Base-by-base conservation (phyloP, 1,140 invertebrate species). In the Leptinotarsa texana region DNA sequence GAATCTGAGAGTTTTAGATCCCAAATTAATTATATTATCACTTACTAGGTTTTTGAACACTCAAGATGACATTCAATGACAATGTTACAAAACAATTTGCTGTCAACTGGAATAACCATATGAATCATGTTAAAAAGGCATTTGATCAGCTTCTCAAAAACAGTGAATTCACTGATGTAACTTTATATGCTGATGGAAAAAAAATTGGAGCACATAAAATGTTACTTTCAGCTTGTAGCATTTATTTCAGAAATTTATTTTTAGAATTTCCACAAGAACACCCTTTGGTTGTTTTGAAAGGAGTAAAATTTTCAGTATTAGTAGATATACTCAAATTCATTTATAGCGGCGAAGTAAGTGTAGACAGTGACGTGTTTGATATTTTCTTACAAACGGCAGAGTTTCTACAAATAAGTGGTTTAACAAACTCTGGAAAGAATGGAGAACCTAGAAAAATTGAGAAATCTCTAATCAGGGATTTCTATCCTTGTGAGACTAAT, bases 141-240 rank as follows among this genome's bases (percentile, higher is more conserved):
- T 93, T 95, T 82, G 93, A 94, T 83, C 89, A 91, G 67, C 87
- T 95, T 75, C 87, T 93, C 63, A 90, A 89, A 74, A 91, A 93
- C 81, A 92, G 94, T 84, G 92, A 94, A 84, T 90, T 96, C 73
- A 93, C 94, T 65, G 94, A 96, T 88, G 94, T 95, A 5, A 95
- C 94, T 48, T 86, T 95, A 72, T 94, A 93, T 83, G 95, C 93
- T 82, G 94, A 95, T 82, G 94, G 94, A 73, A 90, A 91, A 72
- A 91, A 91, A 85, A 92, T 96, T 63, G 92, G 92, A 80, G 94
- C 94, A 33, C 94, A 95, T 80, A 94, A 93, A 88, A 92, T 95
- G 88, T 89, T 95, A n/a, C 86, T 95, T 3, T 94, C 93, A 1
- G 93, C 93, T 3, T 95, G 93, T 82, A 94, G 93, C 78, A 90